Percentiles rank a stretch among this genome's conserved stretches.
phyloP scores from a whole-genome alignment of 2,113 vertebrate species.

The Coracopsis vasa region DNA sequence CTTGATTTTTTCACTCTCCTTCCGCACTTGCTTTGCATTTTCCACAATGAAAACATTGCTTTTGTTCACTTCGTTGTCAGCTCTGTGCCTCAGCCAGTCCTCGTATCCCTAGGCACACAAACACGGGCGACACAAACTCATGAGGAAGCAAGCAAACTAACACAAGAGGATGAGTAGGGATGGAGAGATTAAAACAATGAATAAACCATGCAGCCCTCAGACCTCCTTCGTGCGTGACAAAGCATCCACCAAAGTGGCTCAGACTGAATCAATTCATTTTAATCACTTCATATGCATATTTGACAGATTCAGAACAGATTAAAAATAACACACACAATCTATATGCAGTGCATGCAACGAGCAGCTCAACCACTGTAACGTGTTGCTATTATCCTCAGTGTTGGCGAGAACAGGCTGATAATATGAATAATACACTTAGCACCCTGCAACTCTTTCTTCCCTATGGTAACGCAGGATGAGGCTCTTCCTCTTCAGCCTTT shows the following conservation, averaged over 20 bases:
- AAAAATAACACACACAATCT: constrained; percentile 35
- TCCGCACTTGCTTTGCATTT: constrained; percentile 79
- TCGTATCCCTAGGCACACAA: constrained; percentile 88
- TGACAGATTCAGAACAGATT: constrained; percentile 57
- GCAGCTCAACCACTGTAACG: constrained; percentile 18
- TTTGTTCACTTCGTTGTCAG: constrained; percentile 96
- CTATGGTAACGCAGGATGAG: constrained; percentile 5
- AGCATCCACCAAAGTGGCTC: not conserved
- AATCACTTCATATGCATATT: constrained; percentile 25
- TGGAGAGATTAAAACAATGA: not conserved
- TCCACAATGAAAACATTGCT: constrained; percentile 87
- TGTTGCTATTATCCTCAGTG: not conserved
- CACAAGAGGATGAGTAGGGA: not conserved
- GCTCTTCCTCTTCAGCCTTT: not conserved
- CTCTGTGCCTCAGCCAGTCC: constrained; percentile 96
- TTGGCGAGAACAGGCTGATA: constrained; percentile 1
- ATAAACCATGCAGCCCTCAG: not conserved
- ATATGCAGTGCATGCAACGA: not conserved
- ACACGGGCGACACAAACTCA: not conserved
- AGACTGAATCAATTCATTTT: not conserved
- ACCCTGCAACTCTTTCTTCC: not conserved
- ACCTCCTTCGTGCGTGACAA: constrained; percentile 9
- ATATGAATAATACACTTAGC: constrained; percentile 21
- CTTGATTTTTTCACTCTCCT: constrained; percentile 94
- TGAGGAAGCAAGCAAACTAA: not conserved